Conservation (phyloP, 2,113 vertebrate genomes). For the Zosterops lateralis region DNA sequence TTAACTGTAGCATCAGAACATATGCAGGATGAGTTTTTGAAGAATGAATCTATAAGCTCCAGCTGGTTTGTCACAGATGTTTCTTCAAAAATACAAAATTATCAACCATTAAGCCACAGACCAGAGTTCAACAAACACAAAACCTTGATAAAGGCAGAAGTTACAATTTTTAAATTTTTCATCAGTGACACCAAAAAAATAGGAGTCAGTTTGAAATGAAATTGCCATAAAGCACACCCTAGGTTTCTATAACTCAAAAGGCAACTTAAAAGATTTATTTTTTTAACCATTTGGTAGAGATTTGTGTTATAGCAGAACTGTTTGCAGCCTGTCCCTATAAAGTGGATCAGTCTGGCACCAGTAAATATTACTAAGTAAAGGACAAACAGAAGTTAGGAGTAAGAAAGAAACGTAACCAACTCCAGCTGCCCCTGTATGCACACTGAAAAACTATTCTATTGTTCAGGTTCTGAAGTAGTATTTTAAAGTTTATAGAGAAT, state of each 20-base stretch:
- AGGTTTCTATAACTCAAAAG: slow-evolving; percentile 34
- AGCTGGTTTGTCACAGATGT: background rate
- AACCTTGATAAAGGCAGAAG: slow-evolving; percentile 44
- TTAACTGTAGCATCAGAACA: background rate
- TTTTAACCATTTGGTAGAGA: background rate
- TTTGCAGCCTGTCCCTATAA: background rate
- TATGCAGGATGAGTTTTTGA: background rate
- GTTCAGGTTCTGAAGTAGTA: background rate
- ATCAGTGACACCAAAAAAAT: slow-evolving; percentile 19
- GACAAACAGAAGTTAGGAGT: background rate
- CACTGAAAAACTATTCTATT: background rate
- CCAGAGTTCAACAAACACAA: slow-evolving; percentile 1
- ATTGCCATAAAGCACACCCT: slow-evolving; percentile 9
- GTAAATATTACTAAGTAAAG: slow-evolving; percentile 1
- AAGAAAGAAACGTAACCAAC: slow-evolving; percentile 14
- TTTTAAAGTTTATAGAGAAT: slow-evolving; percentile 30
- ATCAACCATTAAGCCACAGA: slow-evolving; percentile 10
- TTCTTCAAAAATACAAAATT: slow-evolving; percentile 46
- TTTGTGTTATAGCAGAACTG: background rate
- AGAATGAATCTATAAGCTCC: background rate
- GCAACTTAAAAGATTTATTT: slow-evolving; percentile 2
- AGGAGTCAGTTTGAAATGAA: slow-evolving; percentile 43
- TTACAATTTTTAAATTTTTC: slow-evolving; percentile 27
- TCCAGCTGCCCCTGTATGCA: background rate
- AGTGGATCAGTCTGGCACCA: slow-evolving; percentile 12